phyloP scores from a whole-genome alignment of 2,888 invertebrate species.

The Oxytorus armatus region DNA sequence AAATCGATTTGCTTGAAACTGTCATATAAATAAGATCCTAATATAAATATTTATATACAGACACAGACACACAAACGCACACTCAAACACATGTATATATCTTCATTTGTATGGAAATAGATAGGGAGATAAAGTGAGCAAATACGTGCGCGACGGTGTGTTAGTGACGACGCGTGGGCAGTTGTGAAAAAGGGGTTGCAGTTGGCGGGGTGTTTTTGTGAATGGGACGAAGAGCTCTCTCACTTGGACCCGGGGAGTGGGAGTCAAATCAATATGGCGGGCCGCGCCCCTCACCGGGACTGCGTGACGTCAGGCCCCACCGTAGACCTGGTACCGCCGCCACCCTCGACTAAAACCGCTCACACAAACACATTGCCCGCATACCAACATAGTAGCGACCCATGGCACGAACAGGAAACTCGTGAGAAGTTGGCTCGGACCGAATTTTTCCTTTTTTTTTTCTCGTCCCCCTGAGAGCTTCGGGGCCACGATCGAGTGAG shows the following conservation, averaged over 20 bases:
- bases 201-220: conserved; percentile 75
- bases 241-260: conserved; percentile 68
- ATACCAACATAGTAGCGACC: not conserved
- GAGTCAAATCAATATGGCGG: conserved; percentile 78
- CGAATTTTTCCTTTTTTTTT: conserved; percentile 38
- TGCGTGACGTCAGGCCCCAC: conserved; percentile 74
- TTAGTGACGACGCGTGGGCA: conserved; percentile 57
- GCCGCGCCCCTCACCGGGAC: conserved; percentile 78
- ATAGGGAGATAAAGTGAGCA: too few relatives aligned
- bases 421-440: conserved; percentile 46
- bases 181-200: conserved; percentile 72
- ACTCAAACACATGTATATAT: too few relatives aligned
- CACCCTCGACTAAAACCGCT: conserved; percentile 31
- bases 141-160: too few relatives aligned
- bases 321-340: too few relatives aligned
- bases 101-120: too few relatives aligned
- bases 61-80: too few relatives aligned
- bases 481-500: conserved; percentile 37
- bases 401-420: conserved; percentile 48
- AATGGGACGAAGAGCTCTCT: conserved; percentile 73
- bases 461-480: not conserved
- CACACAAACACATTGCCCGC: conserved; percentile 5
- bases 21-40: too few relatives aligned
- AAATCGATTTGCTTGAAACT: too few relatives aligned
- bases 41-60: too few relatives aligned